Evolutionary conservation across 2,113 vertebrate species (phyloP), one percentile per base, ranked within the genome.

Genomic region (Rousettus leschenaultii): DNA sequence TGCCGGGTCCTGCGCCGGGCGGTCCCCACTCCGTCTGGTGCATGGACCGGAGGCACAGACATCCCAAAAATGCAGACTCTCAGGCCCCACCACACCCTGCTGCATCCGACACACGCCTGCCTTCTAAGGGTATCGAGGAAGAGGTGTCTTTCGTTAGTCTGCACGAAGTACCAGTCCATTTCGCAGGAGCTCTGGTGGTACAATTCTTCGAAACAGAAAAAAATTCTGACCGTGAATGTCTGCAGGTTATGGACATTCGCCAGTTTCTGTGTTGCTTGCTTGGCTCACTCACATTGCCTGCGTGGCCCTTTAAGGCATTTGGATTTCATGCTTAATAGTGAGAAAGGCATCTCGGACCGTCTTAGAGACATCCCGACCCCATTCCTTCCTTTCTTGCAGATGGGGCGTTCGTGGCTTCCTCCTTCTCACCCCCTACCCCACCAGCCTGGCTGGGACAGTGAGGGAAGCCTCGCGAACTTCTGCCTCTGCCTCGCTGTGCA

Each of bases 391-490:
- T 59, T 30, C 10, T 61, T 12, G 16, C 75, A 57, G 30, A 2
- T 7, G 53, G 26, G 78, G 6, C 35, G 53, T 38, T 26, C 2
- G 0, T 40, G 9, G 21, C 22, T 21, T 35, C 38, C 61, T 63
- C 30, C 13, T 78, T 84, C 19, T 38, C 10, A 1, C 73, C 38
- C 21, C 16, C 43, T 4, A 4, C 35, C 14, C 14, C 0, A 21
- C 43, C 11, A 4, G 70, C 8, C 65, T 13, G 28, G 22, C 38
- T 18, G 38, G 74, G 13, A 30, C 19, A 7, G 40, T 1, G 35
- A 0, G 0, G 3, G 51, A 24, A n/a, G 45, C 28, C 6, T 26
- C 0, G 8, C 3, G 2, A 21, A 21, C 74, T 33, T n/a, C 66
- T 24, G 33, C 84, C 59, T 8, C 2, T 0, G 21, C n/a, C 68